These are phyloP conservation scores for Montifringilla adamsi DNA, from an alignment of 2,113 vertebrate species.

Conservation along the genomic window DNA sequence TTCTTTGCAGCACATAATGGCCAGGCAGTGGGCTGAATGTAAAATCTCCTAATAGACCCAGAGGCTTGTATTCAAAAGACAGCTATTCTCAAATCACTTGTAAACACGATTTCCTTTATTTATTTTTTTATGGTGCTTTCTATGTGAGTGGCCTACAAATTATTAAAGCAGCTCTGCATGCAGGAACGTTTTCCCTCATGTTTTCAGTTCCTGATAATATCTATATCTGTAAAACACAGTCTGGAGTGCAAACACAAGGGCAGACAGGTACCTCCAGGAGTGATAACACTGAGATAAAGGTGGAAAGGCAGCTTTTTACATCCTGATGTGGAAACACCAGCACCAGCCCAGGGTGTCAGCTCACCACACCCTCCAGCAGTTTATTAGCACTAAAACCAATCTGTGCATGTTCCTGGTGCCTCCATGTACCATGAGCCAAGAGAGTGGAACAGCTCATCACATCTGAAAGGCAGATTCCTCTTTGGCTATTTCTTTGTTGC, in stretches of 20 bases:
- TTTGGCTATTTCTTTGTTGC: neutral
- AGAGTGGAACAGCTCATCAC: neutral
- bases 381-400: neutral
- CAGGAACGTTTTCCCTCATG: neutral
- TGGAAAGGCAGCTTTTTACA: neutral
- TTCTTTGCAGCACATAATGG: conserved; percentile 14
- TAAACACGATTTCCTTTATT: conserved; percentile 18
- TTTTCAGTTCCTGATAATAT: neutral
- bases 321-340: neutral
- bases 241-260: neutral
- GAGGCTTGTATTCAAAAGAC: conserved; percentile 33
- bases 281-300: neutral
- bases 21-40: neutral
- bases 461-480: neutral
- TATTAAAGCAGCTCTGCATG: neutral
- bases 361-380: neutral
- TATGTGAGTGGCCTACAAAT: neutral
- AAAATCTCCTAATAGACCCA: conserved; percentile 23
- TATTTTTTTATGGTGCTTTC: neutral
- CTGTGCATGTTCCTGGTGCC: fast-evolving
- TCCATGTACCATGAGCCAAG: fast-evolving
- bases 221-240: neutral
- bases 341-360: neutral
- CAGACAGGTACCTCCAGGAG: neutral
- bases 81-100: conserved; percentile 45